Evolutionary conservation across 2,888 invertebrate genomes (phyloP), one percentile per base, ranked within the genome.

Genomic region (Ceriagrion tenellum): DNA sequence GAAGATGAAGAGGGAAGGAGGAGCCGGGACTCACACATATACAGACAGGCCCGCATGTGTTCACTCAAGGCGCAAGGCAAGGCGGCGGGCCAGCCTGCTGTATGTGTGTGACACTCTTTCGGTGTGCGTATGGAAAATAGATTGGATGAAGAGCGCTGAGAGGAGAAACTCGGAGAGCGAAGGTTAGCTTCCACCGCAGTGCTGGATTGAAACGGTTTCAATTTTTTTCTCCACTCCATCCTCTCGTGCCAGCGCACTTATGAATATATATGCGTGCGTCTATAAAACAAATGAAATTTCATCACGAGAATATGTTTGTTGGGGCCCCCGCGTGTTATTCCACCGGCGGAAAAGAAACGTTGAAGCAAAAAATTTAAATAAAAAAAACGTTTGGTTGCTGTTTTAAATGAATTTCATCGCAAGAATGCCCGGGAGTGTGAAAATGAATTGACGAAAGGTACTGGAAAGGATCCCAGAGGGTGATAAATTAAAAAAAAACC

Each of bases 231-330:
- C 0, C 30, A 30, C 59, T 59, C 59, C 59, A 10, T 12, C 12
- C 59, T 59, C 1, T 20, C 59, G 59, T 12, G 35, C 81, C 23
- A 3, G 81, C 81, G 35, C 35, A 81, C 35, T 81, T 81, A 81
- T 81, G 81, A 81, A 35, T 81, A 35, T 30, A 35, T 81, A 81
- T 81, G 10, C 16, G 81, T 81, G 12, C 81, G 59, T 20, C 59
- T 59, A 81, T 35, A 81, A 81, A 81, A 81, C 81, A 81, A 81
- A 81, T 81, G 81, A 81, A 81, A 81, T 81, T 81, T 81, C 35
- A 23, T 35, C 30, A 26, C 30, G 13, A 3, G 8, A 10, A 81
- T 81, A 16, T 35, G 35, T 35, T 8, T 12, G 69, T 26, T 18
- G 23, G n/a, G n/a, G 59, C 18, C 20, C 69, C 26, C 69, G 23